Percentiles rank a stretch among this genome's conserved stretches.
These are phyloP conservation scores for Oedothorax gibbosus DNA, from an alignment of 1,140 invertebrate species.

Conservation along the genomic window DNA sequence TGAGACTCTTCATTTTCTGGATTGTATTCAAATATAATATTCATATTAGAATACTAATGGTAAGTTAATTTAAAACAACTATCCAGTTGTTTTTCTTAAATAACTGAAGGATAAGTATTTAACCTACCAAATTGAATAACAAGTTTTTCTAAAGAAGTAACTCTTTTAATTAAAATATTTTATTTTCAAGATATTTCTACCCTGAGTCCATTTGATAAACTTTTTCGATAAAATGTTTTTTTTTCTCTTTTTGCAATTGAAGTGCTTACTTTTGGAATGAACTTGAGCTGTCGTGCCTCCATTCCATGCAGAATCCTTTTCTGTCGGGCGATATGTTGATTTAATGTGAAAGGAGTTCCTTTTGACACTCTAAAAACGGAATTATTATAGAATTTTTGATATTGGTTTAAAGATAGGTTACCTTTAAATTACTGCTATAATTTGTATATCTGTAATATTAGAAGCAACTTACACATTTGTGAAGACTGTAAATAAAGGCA, in stretches of 20 bases:
- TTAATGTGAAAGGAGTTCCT: constrained; percentile 75
- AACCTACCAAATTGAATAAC: background rate
- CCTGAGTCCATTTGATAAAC: background rate
- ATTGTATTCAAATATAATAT: too few species aligned
- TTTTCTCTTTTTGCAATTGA: background rate
- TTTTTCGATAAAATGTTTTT: background rate
- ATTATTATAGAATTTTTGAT: background rate
- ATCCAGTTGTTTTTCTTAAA: background rate
- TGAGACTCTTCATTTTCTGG: too few species aligned
- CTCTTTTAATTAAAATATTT: background rate
- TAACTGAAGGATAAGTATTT: background rate
- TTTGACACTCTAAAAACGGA: constrained; percentile 54
- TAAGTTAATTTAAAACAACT: too few species aligned
- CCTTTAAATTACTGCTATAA: background rate
- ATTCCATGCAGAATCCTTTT: constrained; percentile 81
- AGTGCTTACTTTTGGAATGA: constrained; percentile 80
- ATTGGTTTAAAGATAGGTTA: background rate
- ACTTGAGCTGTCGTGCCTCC: constrained; percentile 81
- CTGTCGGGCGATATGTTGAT: constrained; percentile 80
- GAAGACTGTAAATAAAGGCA: constrained; percentile 83
- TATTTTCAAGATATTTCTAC: too few species aligned
- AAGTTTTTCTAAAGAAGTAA: background rate
- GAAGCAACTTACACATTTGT: constrained; percentile 67
- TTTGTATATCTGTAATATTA: constrained; percentile 30
- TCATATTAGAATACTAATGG: too few species aligned